phyloP scores from a whole-genome alignment of 2,797 vertebrate species.

The Oreochromis grahami region DNA sequence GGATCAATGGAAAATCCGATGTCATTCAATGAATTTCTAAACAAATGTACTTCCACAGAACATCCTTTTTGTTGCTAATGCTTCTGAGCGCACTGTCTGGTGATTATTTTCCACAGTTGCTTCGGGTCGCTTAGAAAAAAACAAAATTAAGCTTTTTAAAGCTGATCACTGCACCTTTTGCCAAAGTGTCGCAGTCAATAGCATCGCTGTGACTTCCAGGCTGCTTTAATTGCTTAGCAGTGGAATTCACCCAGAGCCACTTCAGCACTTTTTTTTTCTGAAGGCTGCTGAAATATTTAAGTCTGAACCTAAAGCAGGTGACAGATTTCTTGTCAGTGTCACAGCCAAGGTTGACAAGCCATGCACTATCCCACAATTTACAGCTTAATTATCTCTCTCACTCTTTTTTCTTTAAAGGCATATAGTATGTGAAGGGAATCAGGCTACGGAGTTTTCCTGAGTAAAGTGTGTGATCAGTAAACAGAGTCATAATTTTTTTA shows the following conservation, averaged over 20 bases:
- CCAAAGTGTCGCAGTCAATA: constrained; percentile 31
- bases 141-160: constrained; percentile 2
- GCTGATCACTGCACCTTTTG: constrained; percentile 32
- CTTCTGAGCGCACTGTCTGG: neutral
- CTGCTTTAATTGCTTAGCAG: constrained; percentile 70
- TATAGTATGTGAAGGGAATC: neutral
- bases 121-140: accelerated
- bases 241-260: constrained; percentile 51
- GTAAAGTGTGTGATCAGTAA: neutral
- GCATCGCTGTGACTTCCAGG: constrained; percentile 8
- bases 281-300: constrained; percentile 70
- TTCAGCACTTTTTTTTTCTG: constrained; percentile 68
- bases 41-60: neutral
- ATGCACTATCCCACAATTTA: neutral
- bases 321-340: constrained; percentile 48
- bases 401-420: neutral
- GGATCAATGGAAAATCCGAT: neutral
- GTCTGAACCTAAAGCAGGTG: constrained; percentile 39
- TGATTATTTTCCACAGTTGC: neutral
- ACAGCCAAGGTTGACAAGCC: constrained; percentile 40
- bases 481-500: neutral
- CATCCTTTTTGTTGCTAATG: neutral
- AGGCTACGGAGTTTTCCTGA: neutral
- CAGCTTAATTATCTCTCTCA: constrained; percentile 9
- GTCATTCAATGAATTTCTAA: neutral